Percentiles rank a stretch among this genome's conserved stretches.
Evolutionary conservation across 2,888 invertebrate species (phyloP).

Genomic region (Hanleya hanleyi): DNA sequence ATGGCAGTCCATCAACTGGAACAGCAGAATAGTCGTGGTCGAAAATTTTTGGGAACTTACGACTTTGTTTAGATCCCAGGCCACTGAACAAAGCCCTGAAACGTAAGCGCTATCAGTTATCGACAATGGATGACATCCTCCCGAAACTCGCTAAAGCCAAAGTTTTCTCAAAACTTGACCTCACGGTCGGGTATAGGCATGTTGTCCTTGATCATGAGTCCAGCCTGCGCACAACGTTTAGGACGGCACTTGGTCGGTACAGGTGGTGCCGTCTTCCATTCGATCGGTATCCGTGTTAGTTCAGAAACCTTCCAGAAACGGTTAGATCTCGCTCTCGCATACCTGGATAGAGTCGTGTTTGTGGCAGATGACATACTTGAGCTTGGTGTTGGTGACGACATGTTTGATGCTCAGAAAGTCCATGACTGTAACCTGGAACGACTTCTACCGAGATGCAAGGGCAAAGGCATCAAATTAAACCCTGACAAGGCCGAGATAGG

Average conservation of each 20-base stretch:
- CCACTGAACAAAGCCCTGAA: not conserved
- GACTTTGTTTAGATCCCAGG: not conserved
- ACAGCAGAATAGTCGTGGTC: not conserved
- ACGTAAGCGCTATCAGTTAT: not conserved
- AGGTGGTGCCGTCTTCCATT: constrained; percentile 31
- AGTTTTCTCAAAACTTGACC: not conserved
- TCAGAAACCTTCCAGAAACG: constrained; percentile 31
- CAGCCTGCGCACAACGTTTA: constrained; percentile 31
- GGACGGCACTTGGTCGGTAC: constrained; percentile 25
- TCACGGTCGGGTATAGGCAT: not conserved
- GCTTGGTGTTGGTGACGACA: constrained; percentile 13
- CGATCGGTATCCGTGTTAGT: constrained; percentile 23
- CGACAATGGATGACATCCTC: not conserved
- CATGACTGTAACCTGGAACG: constrained; percentile 27
- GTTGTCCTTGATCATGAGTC: constrained; percentile 6
- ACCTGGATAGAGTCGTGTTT: constrained; percentile 24
- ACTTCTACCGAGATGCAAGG: not conserved
- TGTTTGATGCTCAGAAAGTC: not conserved
- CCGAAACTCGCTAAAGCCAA: not conserved
- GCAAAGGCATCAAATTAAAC: not conserved
- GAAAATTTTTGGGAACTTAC: not conserved
- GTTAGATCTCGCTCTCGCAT: constrained; percentile 22
- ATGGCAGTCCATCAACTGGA: not conserved
- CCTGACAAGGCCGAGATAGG: not conserved
- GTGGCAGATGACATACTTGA: constrained; percentile 38